phyloP scores from a whole-genome alignment of 2,888 invertebrate species.

The Eupeodes latifasciatus region DNA sequence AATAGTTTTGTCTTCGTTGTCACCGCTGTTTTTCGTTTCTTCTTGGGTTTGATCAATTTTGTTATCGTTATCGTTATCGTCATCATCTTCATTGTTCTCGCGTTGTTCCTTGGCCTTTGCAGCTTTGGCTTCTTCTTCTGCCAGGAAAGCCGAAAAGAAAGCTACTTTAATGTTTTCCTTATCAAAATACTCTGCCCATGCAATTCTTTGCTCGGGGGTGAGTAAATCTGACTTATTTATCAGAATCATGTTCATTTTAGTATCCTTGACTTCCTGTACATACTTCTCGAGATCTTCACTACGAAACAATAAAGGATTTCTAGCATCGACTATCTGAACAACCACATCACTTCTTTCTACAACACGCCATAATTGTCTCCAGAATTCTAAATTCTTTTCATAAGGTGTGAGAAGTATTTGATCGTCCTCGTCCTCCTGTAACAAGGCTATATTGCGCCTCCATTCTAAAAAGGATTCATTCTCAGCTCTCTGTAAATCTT shows the following conservation, averaged over 20 bases:
- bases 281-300: slow-evolving; percentile 96
- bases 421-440: slow-evolving; percentile 91
- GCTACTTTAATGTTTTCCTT: slow-evolving; percentile 89
- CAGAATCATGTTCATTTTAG: slow-evolving; percentile 92
- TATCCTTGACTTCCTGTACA: slow-evolving; percentile 89
- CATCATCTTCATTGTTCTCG: neutral
- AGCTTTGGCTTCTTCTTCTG: slow-evolving; percentile 85
- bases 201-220: slow-evolving; percentile 90
- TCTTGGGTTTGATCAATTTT: slow-evolving; percentile 9
- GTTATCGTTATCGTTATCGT: too few species aligned
- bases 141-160: slow-evolving; percentile 95
- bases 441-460: slow-evolving; percentile 91
- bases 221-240: slow-evolving; percentile 98
- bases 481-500: slow-evolving; percentile 92
- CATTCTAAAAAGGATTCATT: slow-evolving; percentile 94
- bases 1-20: slow-evolving; percentile 39
- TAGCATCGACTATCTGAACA: slow-evolving; percentile 97
- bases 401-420: slow-evolving; percentile 96
- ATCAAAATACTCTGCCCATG: slow-evolving; percentile 94
- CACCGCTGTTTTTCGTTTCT: neutral
- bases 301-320: slow-evolving; percentile 97
- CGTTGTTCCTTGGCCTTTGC: slow-evolving; percentile 46
- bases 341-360: slow-evolving; percentile 98
- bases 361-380: slow-evolving; percentile 99
- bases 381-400: slow-evolving; percentile 98